A percentile compares a stretch with the other conserved stretches of the same genome.
Evolutionary conservation across 2,113 vertebrate genomes (phyloP).

Genomic region (Megaceryle maxima): DNA sequence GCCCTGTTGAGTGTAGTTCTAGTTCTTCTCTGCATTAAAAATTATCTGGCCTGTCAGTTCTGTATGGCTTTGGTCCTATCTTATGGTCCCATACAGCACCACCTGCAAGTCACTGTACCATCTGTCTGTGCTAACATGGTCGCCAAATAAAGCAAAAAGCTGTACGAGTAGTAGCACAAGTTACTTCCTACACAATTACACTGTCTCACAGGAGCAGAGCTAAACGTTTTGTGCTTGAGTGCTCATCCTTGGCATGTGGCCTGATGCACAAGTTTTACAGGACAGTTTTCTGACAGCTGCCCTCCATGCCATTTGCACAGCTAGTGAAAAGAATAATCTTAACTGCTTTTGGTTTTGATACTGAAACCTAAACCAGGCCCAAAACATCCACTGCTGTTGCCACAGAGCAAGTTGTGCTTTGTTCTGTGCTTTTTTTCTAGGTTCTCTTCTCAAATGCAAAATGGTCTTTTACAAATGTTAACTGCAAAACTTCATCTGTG

Average conservation of each 20-base stretch:
- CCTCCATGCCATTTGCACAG: neutral
- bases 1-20: neutral
- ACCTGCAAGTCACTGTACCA: neutral
- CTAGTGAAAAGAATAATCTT: neutral
- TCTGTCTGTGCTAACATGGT: fast-evolving
- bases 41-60: neutral
- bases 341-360: neutral
- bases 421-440: neutral
- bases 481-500: neutral
- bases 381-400: neutral
- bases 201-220: neutral
- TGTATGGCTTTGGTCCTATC: neutral
- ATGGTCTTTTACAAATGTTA: neutral
- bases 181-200: neutral
- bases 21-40: neutral
- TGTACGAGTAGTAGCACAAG: neutral
- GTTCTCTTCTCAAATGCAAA: neutral
- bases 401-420: neutral
- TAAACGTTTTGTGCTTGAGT: neutral
- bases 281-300: neutral
- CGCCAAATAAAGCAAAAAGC: neutral
- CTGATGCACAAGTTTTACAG: neutral
- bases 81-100: neutral
- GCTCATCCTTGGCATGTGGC: fast-evolving
- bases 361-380: neutral